Conservation (phyloP, 2,888 invertebrate species). For the Hipparchia semele region DNA sequence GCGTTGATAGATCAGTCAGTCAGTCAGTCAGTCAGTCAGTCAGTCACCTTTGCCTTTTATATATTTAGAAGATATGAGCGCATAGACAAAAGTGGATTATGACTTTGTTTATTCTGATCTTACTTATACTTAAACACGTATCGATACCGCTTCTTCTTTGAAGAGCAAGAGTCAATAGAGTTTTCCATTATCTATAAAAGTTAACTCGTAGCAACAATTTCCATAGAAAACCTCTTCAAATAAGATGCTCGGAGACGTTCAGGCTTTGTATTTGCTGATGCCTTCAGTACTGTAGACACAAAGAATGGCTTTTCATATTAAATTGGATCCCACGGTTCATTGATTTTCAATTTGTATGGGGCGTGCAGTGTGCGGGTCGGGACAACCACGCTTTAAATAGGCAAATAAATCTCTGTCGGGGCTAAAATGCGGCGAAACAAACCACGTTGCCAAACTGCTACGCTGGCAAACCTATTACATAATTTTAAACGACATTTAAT, state of each 20-base stretch:
- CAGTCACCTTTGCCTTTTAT: too few species aligned
- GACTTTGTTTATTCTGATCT: background rate
- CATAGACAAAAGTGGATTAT: background rate
- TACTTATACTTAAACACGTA: background rate
- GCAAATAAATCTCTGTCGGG: slow-evolving; percentile 60
- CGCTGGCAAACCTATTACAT: slow-evolving; percentile 23
- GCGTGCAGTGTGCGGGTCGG: slow-evolving; percentile 55
- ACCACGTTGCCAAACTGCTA: slow-evolving; percentile 34
- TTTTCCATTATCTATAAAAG: slow-evolving; percentile 13
- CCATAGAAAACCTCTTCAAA: slow-evolving; percentile 25
- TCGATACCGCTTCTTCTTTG: slow-evolving; percentile 16
- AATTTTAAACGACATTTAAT: slow-evolving; percentile 7
- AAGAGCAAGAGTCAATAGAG: background rate
- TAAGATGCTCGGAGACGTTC: slow-evolving; percentile 24
- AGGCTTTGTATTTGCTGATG: slow-evolving; percentile 41
- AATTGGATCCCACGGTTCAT: slow-evolving; percentile 74
- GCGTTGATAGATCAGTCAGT: too few species aligned
- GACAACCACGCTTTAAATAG: slow-evolving; percentile 55
- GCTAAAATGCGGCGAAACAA: slow-evolving; percentile 48
- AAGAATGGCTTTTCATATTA: slow-evolving; percentile 74
- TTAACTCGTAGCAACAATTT: slow-evolving; percentile 9
- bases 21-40: too few species aligned
- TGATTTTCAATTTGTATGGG: slow-evolving; percentile 78
- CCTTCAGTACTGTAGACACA: slow-evolving; percentile 48
- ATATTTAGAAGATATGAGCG: background rate